phyloP scores from a whole-genome alignment of 2,113 vertebrate genomes.

The human (Homo sapiens) region DNA sequence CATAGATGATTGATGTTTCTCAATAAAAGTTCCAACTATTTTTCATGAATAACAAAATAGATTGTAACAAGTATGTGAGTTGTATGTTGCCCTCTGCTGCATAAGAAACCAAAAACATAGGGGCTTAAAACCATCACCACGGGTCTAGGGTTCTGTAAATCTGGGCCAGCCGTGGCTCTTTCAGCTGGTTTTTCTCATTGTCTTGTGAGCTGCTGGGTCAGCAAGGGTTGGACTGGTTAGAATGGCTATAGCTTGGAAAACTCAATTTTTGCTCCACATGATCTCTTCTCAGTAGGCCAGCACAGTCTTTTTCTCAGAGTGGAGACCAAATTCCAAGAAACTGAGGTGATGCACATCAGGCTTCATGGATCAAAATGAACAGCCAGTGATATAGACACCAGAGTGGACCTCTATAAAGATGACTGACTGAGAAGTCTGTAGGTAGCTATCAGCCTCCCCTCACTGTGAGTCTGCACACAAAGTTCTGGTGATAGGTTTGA shows the following conservation, averaged over 20 bases:
- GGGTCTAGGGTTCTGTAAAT: not conserved
- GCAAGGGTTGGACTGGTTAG: not conserved
- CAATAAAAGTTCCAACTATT: fast-evolving
- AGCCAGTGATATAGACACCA: not conserved
- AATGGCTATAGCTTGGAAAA: not conserved
- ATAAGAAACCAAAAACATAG: not conserved
- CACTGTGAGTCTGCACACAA: not conserved
- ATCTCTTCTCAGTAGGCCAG: not conserved
- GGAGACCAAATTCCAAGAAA: not conserved
- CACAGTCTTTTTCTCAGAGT: not conserved
- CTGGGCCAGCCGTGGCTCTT: too few relatives aligned
- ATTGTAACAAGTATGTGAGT: not conserved
- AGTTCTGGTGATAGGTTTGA: not conserved
- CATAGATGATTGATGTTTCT: not conserved
- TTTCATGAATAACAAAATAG: not conserved
- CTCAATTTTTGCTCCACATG: not conserved
- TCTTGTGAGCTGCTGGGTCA: fast-evolving
- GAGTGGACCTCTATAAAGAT: not conserved
- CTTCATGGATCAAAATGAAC: not conserved
- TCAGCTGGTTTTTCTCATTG: not conserved
- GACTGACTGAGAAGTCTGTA: not conserved
- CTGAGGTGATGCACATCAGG: not conserved
- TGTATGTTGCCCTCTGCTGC: not conserved
- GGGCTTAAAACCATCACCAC: not conserved
- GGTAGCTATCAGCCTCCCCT: not conserved